These are phyloP conservation scores for Miniopterus natalensis DNA, from an alignment of 2,113 vertebrate genomes.

Conservation along the genomic window DNA sequence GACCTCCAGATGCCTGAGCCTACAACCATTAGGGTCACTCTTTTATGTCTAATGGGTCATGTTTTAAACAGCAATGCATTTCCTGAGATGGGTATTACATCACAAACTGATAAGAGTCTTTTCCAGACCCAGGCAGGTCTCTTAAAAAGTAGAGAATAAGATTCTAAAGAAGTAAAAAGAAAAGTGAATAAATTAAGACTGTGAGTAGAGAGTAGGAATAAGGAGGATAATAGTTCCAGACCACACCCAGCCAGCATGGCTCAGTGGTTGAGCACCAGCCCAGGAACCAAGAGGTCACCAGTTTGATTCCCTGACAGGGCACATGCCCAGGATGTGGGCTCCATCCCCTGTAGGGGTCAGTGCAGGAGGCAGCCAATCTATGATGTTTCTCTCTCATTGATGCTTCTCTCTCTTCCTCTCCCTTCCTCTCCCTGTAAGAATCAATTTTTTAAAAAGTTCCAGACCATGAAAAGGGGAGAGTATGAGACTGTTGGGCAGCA, in stretches of 20 bases:
- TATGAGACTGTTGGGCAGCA: not conserved
- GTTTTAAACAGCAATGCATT: not conserved
- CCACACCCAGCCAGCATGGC: not conserved
- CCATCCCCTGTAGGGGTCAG: too few relatives aligned
- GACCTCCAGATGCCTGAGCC: not conserved
- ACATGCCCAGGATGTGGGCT: too few relatives aligned
- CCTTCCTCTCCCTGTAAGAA: too few relatives aligned
- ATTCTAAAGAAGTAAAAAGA: not conserved
- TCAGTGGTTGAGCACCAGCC: too few relatives aligned
- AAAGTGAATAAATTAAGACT: not conserved
- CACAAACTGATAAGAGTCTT: not conserved
- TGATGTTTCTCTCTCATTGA: too few relatives aligned
- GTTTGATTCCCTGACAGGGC: too few relatives aligned
- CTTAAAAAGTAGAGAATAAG: conserved; percentile 4
- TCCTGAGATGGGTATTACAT: not conserved
- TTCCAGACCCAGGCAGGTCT: not conserved
- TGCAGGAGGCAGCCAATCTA: too few relatives aligned
- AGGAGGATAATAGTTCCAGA: not conserved
- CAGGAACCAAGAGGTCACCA: too few relatives aligned
- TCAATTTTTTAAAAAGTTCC: not conserved
- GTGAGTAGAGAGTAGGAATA: not conserved
- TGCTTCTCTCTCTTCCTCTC: too few relatives aligned
- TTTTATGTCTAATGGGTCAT: not conserved
- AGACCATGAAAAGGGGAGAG: not conserved
- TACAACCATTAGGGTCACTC: not conserved